Percentiles rank a stretch among this genome's conserved stretches.
These are phyloP conservation scores for Alauda arvensis DNA, from an alignment of 2,797 vertebrate genomes.

Conservation along the genomic window DNA sequence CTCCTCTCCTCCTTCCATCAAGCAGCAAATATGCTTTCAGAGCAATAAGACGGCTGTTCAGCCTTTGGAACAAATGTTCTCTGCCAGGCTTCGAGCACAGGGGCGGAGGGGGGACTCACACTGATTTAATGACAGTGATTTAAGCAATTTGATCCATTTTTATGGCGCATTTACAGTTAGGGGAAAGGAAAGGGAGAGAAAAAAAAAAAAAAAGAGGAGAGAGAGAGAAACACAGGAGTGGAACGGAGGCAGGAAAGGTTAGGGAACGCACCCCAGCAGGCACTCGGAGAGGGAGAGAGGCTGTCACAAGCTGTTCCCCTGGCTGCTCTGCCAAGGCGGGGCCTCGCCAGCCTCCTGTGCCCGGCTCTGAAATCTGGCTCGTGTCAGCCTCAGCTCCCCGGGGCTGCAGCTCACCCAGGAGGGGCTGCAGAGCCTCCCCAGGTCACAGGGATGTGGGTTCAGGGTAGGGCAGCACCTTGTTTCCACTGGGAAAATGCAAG, in stretches of 20 bases:
- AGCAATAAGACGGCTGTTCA: conserved; percentile 63
- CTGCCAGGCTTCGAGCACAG: conserved; percentile 56
- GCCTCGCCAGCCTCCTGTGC: conserved; percentile 1
- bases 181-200: neutral
- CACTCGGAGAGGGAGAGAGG: neutral
- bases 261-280: conserved; percentile 58
- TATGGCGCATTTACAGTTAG: conserved; percentile 64
- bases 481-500: neutral
- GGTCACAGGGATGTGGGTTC: accelerated
- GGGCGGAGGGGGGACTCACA: conserved; percentile 57
- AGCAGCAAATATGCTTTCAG: conserved; percentile 67
- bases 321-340: conserved; percentile 18
- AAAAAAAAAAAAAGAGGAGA: neutral
- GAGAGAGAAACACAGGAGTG: conserved; percentile 54
- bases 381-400: neutral
- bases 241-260: conserved; percentile 54
- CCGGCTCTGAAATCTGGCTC: neutral
- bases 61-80: conserved; percentile 67
- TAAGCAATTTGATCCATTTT: conserved; percentile 69
- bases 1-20: conserved; percentile 56
- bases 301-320: conserved; percentile 49
- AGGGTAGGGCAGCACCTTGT: neutral
- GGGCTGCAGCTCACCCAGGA: neutral
- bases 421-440: neutral
- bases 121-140: conserved; percentile 68